These are phyloP conservation scores for Cryptops parisi DNA, from an alignment of 2,888 invertebrate species.

Conservation along the genomic window DNA sequence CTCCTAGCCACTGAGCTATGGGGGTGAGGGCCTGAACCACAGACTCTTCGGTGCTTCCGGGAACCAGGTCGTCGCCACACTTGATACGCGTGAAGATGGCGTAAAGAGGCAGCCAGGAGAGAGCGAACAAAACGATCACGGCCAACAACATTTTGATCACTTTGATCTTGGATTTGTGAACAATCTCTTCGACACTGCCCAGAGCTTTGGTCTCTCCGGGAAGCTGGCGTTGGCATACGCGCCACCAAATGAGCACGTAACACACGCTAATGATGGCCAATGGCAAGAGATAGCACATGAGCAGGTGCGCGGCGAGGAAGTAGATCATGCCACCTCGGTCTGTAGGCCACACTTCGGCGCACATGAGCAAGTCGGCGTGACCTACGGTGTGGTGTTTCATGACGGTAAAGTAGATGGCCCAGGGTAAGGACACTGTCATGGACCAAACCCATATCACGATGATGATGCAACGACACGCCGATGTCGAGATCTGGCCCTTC, in stretches of 20 bases:
- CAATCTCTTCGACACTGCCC: slow-evolving; percentile 24
- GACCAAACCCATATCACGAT: slow-evolving; percentile 37
- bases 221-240: slow-evolving; percentile 32
- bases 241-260: slow-evolving; percentile 23
- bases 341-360: slow-evolving; percentile 22
- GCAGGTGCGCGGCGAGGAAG: slow-evolving; percentile 22
- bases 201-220: slow-evolving; percentile 33
- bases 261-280: slow-evolving; percentile 22
- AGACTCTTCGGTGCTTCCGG: slow-evolving; percentile 52
- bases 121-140: slow-evolving; percentile 76
- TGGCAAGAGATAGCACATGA: slow-evolving; percentile 22
- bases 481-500: slow-evolving; percentile 34
- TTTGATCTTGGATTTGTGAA: slow-evolving; percentile 40
- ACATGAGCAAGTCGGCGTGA: slow-evolving; percentile 18
- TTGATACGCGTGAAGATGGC: slow-evolving; percentile 76
- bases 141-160: slow-evolving; percentile 89
- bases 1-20: slow-evolving; percentile 26
- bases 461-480: slow-evolving; percentile 32
- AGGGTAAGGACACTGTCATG: slow-evolving; percentile 36
- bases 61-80: slow-evolving; percentile 16
- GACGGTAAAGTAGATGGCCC: slow-evolving; percentile 38
- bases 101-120: slow-evolving; percentile 86
- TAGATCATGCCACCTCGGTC: slow-evolving; percentile 12
- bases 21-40: slow-evolving; percentile 35
- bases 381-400: slow-evolving; percentile 27